A percentile compares a stretch with the other conserved stretches of the same genome.
phyloP scores from a whole-genome alignment of 2,797 vertebrate species.

The Paratrypauchen microcephalus region DNA sequence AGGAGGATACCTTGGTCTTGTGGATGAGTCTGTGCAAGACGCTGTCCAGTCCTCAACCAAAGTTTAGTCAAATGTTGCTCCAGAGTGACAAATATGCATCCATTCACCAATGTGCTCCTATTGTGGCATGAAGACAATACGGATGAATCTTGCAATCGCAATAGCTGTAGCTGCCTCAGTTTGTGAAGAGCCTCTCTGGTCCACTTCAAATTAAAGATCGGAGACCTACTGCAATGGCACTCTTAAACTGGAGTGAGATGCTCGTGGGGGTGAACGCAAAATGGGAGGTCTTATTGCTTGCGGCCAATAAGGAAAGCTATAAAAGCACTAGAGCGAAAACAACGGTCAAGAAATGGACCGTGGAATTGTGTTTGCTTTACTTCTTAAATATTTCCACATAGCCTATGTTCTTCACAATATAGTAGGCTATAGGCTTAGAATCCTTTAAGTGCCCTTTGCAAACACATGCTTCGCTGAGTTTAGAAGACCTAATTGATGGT shows the following conservation, averaged over 20 bases:
- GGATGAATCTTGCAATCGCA: constrained; percentile 8
- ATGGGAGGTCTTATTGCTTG: constrained; percentile 8
- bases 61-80: constrained; percentile 43
- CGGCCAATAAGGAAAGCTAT: constrained; percentile 37
- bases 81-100: background rate
- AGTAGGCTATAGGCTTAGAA: background rate
- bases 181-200: constrained; percentile 12
- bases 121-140: constrained; percentile 26
- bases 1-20: constrained; percentile 38
- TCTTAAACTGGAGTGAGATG: constrained; percentile 4
- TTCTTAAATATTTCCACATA: background rate
- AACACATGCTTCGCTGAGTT: background rate
- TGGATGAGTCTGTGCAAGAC: constrained; percentile 60
- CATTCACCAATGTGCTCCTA: background rate
- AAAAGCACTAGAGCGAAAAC: constrained; percentile 21
- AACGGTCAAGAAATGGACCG: background rate
- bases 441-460: background rate
- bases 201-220: constrained; percentile 40
- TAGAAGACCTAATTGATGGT: constrained; percentile 3
- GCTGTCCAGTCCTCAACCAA: constrained; percentile 40
- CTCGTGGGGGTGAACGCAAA: constrained; percentile 10
- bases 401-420: background rate
- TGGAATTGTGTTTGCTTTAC: background rate
- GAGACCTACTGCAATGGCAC: constrained; percentile 46
- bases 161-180: constrained; percentile 3